Evolutionary conservation across 2,888 invertebrate genomes (phyloP), one percentile per base, ranked within the genome.

Genomic region (Eulithis prunata): DNA sequence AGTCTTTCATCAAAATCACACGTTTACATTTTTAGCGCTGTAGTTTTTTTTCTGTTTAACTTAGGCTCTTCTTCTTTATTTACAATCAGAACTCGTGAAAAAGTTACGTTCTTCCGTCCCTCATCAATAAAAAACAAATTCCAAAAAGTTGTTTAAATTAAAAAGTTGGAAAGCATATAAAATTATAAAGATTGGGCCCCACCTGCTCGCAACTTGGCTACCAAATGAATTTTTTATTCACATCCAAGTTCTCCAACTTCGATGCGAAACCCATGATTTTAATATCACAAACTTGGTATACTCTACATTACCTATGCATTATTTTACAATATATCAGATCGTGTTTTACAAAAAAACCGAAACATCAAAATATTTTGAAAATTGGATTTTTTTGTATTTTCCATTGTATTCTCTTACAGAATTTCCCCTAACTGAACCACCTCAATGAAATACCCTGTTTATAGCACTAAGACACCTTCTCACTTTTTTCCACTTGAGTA

Each of bases 201-300:
- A 89, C 90, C 90, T 90, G 89, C 83, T 82, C 83, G 80, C 68
- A 74, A 75, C 74, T 72, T 53, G 49, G 57, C 57, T 58, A 80
- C 84, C 85, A 82, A 88, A 91, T 91, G 90, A 91, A 91, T 91
- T 85, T 85, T 91, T 90, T 86, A 91, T 89, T 84, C 82, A 77
- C 85, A 90, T 80, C 89, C 76, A 82, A 78, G 84, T 85, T 84
- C 4, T 47, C 57, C 36, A 47, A 57, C 32, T 57, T 21, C 13
- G 13, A 57, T 57, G 46, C 46, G 13, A 53, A 36, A 8, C 82
- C 81, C 89, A 90, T 92, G 91, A 91, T 92, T 92, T 91, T 92
- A 90, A 92, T 91, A 89, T 86, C 78, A 83, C 82, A 71, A 90
- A 90, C 85, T 90, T 89, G 76, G 72, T 14, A 47, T 3, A 47